Conservation (phyloP, 2,797 vertebrate genomes). For the Lagorchestes hirsutus region DNA sequence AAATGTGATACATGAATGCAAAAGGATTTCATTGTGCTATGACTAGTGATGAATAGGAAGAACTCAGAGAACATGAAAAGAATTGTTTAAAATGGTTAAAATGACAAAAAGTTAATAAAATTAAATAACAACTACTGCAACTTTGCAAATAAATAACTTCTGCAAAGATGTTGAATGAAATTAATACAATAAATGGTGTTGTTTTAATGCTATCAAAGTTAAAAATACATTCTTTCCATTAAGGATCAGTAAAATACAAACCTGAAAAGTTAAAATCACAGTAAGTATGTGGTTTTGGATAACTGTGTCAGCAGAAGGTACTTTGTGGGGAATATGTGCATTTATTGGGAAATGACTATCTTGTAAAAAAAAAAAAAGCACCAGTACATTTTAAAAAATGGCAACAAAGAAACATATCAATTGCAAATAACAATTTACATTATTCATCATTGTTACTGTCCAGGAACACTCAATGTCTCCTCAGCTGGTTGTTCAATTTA, state of each 20-base stretch:
- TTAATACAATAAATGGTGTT: background rate
- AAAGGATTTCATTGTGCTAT: background rate
- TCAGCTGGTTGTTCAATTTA: slow-evolving; percentile 24
- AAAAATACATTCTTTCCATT: background rate
- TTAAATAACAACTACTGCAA: background rate
- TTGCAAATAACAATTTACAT: slow-evolving; percentile 38
- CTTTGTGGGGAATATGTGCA: background rate
- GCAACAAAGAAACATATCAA: slow-evolving; percentile 14
- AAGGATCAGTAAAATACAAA: background rate
- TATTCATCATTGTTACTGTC: slow-evolving; percentile 34
- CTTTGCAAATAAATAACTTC: background rate
- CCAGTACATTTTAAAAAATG: background rate
- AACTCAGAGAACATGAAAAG: background rate
- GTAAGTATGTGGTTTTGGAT: background rate
- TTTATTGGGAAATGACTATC: background rate
- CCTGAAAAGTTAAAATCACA: background rate
- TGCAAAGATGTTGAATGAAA: background rate
- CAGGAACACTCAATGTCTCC: slow-evolving; percentile 11
- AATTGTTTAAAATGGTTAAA: background rate
- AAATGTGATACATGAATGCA: background rate
- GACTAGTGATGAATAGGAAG: background rate
- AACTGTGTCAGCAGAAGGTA: background rate
- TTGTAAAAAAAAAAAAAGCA: background rate
- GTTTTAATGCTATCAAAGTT: background rate
- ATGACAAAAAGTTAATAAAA: background rate